A percentile compares a stretch with the other conserved stretches of the same genome.
These are phyloP conservation scores for Brachionus plicatilis DNA, from an alignment of 1,140 invertebrate species.

Conservation along the genomic window DNA sequence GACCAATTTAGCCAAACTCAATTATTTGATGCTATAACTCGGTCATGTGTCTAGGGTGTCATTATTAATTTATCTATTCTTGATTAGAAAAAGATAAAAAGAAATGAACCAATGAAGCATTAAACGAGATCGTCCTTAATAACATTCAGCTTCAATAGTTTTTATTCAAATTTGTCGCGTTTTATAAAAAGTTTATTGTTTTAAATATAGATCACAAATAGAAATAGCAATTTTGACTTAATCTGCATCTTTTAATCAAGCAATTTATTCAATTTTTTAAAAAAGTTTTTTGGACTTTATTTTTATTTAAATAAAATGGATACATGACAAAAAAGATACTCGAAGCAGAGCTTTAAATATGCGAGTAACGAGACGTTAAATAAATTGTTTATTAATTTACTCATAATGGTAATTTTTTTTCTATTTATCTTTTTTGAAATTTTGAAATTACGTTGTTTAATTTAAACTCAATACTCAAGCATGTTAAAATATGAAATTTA, in stretches of 20 bases:
- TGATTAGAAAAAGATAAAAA: slow-evolving; percentile 4
- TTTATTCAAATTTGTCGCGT: neutral
- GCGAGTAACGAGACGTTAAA: too few relatives aligned
- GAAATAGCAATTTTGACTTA: neutral
- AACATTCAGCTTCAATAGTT: neutral
- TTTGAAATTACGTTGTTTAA: too few relatives aligned
- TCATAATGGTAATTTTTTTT: too few relatives aligned
- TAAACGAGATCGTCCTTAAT: neutral
- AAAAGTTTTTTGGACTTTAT: neutral
- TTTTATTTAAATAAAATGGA: neutral
- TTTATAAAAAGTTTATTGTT: neutral
- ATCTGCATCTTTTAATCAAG: neutral
- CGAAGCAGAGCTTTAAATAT: too few relatives aligned
- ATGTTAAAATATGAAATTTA: too few relatives aligned
- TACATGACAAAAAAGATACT: too few relatives aligned
- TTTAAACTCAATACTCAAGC: too few relatives aligned
- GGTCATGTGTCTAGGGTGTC: neutral
- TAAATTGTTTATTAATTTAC: too few relatives aligned
- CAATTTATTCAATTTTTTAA: neutral
- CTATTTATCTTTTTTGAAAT: too few relatives aligned
- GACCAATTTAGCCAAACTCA: neutral
- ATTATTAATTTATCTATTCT: slow-evolving; percentile 15
- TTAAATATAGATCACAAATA: neutral
- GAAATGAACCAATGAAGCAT: neutral
- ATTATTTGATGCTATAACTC: neutral